Conservation (phyloP, 2,797 vertebrate genomes). For the Gila robusta region DNA sequence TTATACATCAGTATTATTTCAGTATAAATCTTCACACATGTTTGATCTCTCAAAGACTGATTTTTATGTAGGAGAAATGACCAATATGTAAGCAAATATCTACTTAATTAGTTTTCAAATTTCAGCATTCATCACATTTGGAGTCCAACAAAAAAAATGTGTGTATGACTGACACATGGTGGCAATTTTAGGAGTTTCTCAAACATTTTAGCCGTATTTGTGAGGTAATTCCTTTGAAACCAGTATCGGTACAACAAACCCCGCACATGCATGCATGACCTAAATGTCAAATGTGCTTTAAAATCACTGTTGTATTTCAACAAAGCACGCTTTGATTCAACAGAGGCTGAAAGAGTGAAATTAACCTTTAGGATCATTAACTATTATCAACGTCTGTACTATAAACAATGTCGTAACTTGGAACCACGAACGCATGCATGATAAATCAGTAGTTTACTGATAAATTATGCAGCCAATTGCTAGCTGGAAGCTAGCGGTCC, state of each 20-base stretch:
- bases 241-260: slow-evolving; percentile 5
- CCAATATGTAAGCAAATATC: neutral
- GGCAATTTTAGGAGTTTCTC: slow-evolving; percentile 7
- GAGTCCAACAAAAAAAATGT: neutral
- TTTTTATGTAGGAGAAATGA: neutral
- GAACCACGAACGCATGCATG: slow-evolving; percentile 35
- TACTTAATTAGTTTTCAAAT: neutral
- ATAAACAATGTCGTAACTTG: slow-evolving; percentile 46
- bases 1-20: slow-evolving; percentile 12
- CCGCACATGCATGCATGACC: slow-evolving; percentile 6
- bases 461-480: slow-evolving; percentile 53
- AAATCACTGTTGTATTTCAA: slow-evolving; percentile 45
- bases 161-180: slow-evolving; percentile 12
- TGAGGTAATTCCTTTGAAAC: slow-evolving; percentile 25
- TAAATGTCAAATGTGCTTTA: slow-evolving; percentile 24
- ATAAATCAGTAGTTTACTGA: slow-evolving; percentile 53
- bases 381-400: slow-evolving; percentile 49
- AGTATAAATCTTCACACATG: slow-evolving; percentile 11
- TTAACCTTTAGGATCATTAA: slow-evolving; percentile 45
- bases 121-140: slow-evolving; percentile 6
- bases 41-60: slow-evolving; percentile 22
- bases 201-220: slow-evolving; percentile 17
- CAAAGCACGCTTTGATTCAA: slow-evolving; percentile 37
- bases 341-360: slow-evolving; percentile 35
- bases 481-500: slow-evolving; percentile 42